Conservation (phyloP, 2,113 vertebrate species). For the Scortum barcoo region DNA sequence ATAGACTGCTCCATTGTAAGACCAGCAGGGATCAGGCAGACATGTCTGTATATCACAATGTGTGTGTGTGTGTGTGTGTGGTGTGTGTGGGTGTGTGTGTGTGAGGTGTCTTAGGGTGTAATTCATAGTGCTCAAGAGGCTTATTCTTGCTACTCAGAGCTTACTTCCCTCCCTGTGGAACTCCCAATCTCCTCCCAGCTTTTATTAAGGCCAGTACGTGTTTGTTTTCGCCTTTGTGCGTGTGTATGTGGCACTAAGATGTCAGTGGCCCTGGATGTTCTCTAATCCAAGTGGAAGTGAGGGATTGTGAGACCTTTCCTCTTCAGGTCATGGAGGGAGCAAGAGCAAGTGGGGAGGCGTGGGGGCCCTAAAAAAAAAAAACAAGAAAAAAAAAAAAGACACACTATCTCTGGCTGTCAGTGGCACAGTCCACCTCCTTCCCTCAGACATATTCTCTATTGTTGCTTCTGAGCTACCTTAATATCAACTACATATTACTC, state of each 20-base stretch:
- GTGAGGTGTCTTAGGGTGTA: conserved; percentile 36
- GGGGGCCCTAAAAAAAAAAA: background rate
- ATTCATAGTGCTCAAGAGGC: conserved; percentile 59
- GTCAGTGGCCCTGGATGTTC: conserved; percentile 38
- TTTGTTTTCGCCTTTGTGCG: conserved; percentile 35
- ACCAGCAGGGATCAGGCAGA: conserved; percentile 35
- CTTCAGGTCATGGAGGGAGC: conserved; percentile 22
- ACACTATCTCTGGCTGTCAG: background rate
- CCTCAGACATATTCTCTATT: conserved; percentile 11
- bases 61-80: conserved; percentile 26
- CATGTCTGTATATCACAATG: conserved; percentile 14
- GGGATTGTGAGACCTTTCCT: conserved; percentile 35
- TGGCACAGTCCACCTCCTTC: background rate
- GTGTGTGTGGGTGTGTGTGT: background rate
- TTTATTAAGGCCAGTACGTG: conserved; percentile 50
- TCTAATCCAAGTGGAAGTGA: conserved; percentile 49
- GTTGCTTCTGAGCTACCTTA: conserved; percentile 15
- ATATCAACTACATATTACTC: conserved; percentile 20
- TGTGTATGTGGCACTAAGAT: conserved; percentile 32
- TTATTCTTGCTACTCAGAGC: conserved; percentile 61
- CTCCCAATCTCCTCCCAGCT: conserved; percentile 32
- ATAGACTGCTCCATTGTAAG: conserved; percentile 51
- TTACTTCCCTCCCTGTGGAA: conserved; percentile 47
- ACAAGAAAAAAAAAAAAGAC: background rate
- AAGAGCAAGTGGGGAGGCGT: conserved; percentile 8